Evolutionary conservation across 2,888 invertebrate genomes (phyloP), one percentile per base, ranked within the genome.

Genomic region (Phania funesta): DNA sequence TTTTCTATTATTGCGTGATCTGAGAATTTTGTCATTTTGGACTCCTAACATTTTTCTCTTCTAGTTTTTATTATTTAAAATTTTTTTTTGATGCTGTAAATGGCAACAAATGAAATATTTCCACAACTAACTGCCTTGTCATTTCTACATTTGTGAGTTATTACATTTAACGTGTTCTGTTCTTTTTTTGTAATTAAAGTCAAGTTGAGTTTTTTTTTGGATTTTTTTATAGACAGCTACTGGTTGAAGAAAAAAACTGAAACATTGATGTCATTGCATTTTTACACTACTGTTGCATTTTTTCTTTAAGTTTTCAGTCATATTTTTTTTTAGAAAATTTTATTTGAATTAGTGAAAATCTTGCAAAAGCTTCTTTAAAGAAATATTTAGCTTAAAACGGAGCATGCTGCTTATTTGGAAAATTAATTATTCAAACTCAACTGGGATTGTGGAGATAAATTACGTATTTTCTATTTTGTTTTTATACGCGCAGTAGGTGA

Each of bases 161-260:
- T 44, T 13, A 48, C 68, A 52, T 62, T 62, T 3, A 24, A 50
- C 13, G 8, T 24, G 24, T 50, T 13, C 11, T 44, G 18, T 22
- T 32, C 0, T 32, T 22, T 41, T 60, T 50, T 20, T 41, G 20
- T 38, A 50, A 60, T 38, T 60, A 29, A 76, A 77, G 35, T 54
- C 52, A 77, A 62, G 62, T 70, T 70, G 54, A 70, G 44, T 29
- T 62, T 68, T 60, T 62, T n/a, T 16, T 44, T 26, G 68, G n/a
- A n/a, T n/a, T 26, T 62, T 13, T 11, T 24, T 9, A 16, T 24
- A 9, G 13, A 54, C 44, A 62, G 20, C 64, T 46, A 24, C 32
- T 44, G 11, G 13, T 38, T 24, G 16, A 26, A 5, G 16, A 13
- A 6, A 20, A 18, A 38, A 26, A 11, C 20, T n/a, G 5, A 41